Evolutionary conservation across 2,113 vertebrate species (phyloP), one percentile per base, ranked within the genome.

Genomic region (Sinocyclocheilus rhinocerous): DNA sequence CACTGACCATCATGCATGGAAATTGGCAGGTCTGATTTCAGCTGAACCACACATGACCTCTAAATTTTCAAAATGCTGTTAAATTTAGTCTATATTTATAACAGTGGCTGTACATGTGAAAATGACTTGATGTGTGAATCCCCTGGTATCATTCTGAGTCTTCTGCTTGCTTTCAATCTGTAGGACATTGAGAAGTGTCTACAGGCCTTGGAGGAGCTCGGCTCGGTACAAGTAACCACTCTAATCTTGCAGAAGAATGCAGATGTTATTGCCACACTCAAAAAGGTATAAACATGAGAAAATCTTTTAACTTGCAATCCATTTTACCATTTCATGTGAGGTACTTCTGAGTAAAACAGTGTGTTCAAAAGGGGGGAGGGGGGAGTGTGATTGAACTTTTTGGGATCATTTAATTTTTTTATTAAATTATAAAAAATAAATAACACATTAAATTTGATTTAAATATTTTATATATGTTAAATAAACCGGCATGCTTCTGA

Each of bases 181-280:
- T 79, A 99, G 98, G 98, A 99, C 80, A 97, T 99, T 81, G 96
- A 98, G 84, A 93, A 96, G 72, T 99, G 98, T 91, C 93, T 99
- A 89, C 95, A 93, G 6, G 97, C 97, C 0, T 93, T 99, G 0
- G 96, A 96, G 72, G 97, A 98, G 90, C 95, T 99, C 6, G 96
- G 96, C 26, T 94, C 94, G 0, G 94, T 99, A 24, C 97, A 97
- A 50, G 97, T 99, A 91, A 99, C 97, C 39, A 98, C 97, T 36
- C 97, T 98, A 87, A 97, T 98, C 88, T 96, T 99, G 18, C 98
- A 99, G 91, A 99, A 97, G 92, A 98, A 99, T 86, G 97, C 97
- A 0, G 97, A 99, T 0, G 95, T 99, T 80, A 98, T 99, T 89
- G 97, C 97, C 22, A 99, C 97, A 0, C 93, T 99, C 76, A 99